Conservation (phyloP, 2,113 vertebrate species). For the Paramisgurnus dabryanus region DNA sequence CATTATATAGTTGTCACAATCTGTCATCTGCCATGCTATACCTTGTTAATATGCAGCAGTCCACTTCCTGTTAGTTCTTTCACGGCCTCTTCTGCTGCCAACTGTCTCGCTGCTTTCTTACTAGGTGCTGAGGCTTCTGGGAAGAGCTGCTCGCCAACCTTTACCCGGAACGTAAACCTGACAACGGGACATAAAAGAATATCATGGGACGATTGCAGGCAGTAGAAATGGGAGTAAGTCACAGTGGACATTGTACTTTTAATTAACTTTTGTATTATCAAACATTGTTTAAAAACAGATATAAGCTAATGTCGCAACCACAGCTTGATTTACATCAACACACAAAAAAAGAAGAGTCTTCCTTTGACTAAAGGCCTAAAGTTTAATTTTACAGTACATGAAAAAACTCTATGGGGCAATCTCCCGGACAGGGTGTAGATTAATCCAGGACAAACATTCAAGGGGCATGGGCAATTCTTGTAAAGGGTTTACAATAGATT, state of each 20-base stretch:
- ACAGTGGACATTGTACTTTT: background rate
- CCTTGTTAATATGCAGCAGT: conserved; percentile 77
- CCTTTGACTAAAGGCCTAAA: conserved; percentile 6
- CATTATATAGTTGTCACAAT: too few species aligned
- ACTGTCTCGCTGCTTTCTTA: conserved; percentile 93
- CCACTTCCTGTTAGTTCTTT: conserved; percentile 83
- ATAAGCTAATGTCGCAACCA: background rate
- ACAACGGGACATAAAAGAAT: background rate
- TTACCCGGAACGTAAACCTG: conserved; percentile 94
- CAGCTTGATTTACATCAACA: background rate
- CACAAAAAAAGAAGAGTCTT: background rate
- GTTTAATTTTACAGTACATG: background rate
- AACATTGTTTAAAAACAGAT: background rate
- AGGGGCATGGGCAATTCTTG: too few species aligned
- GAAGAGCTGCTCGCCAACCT: conserved; percentile 85
- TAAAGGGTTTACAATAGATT: too few species aligned
- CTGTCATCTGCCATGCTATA: conserved; percentile 51
- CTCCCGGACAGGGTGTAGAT: too few species aligned
- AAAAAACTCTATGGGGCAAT: background rate
- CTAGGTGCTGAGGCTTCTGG: conserved; percentile 87
- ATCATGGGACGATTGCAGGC: conserved; percentile 6
- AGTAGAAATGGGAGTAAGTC: background rate
- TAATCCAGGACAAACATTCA: too few species aligned
- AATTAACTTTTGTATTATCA: background rate
- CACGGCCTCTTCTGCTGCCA: conserved; percentile 92